Evolutionary conservation across 2,888 invertebrate species (phyloP), one percentile per base, ranked within the genome.

Genomic region (Maniola hyperantus): DNA sequence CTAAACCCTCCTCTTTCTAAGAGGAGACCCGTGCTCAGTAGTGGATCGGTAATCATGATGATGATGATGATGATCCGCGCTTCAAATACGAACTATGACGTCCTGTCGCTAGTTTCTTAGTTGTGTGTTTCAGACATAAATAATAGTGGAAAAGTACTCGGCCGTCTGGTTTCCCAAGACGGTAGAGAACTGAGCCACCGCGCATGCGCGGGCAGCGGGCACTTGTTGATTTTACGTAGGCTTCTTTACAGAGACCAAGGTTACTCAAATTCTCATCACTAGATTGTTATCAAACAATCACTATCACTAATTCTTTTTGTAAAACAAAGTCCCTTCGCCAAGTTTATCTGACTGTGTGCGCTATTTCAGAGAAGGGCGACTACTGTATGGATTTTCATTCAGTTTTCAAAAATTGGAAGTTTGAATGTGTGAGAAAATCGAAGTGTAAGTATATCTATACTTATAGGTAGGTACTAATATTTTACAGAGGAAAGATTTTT

Each of bases 181-280:
- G 70, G 72, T 53, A 67, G 74, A 53, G 74, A 74, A 74, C 68
- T 64, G 73, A 67, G 72, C 67, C 62, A 63, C 46, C 54, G 76
- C 87, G 89, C 89, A 83, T 86, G 91, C 89, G 89, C 77, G 69
- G 44, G 66, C 44, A 46, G 65, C 46, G 65, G 72, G 71, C 82
- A 91, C 91, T 89, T 91, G 91, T 91, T 91, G 91, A 86, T 79
- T 81, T 83, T 85, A 86, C 88, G 85, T 88, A 87, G 81, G 64
- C 46, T 46, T 77, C 36, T 57, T 39, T 55, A 15, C 64, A 59
- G 46, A 42, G 54, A 58, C 46, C 48, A 64, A 68, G 50, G 48
- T 63, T 55, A 50, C 42, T 70, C 10, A 39, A 54, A 64, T 36
- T 39, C 50, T 64, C 59, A 67, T 67, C 54, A 58, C 44, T 53